These are phyloP conservation scores for Numenius arquata DNA, from an alignment of 2,113 vertebrate species.

Conservation along the genomic window DNA sequence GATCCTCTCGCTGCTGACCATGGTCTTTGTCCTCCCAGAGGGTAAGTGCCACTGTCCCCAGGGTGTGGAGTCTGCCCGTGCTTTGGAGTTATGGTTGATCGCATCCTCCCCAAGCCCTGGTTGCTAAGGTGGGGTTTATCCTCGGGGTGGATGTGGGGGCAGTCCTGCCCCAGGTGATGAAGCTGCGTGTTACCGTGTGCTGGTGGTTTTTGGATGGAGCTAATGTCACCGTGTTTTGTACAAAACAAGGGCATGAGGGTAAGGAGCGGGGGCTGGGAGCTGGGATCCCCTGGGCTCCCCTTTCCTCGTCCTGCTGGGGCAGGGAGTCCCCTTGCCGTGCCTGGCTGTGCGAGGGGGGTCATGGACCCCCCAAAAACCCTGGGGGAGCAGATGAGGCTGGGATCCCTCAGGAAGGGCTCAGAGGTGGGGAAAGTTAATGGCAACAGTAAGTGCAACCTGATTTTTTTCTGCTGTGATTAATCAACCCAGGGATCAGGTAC, in stretches of 20 bases:
- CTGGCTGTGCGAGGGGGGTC: neutral
- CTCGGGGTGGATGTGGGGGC: neutral
- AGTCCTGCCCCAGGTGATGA: fast-evolving
- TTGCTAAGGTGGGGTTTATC: neutral
- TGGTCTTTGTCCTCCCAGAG: neutral
- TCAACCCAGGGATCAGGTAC: neutral
- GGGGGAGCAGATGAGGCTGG: fast-evolving
- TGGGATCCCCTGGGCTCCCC: neutral
- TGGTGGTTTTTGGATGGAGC: neutral
- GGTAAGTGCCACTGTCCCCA: slow-evolving; percentile 30
- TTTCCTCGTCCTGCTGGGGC: fast-evolving
- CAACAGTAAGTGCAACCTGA: neutral
- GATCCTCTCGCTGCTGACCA: slow-evolving; percentile 30
- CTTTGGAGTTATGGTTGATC: fast-evolving
- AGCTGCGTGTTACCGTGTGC: fast-evolving
- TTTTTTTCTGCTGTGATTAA: neutral
- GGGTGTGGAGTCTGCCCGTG: fast-evolving
- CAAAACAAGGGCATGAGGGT: neutral
- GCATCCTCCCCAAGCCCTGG: neutral
- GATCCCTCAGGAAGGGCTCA: fast-evolving
- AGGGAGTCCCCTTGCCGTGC: fast-evolving
- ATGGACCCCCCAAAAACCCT: fast-evolving
- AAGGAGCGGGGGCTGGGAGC: neutral
- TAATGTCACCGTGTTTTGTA: fast-evolving
- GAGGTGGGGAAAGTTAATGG: neutral